A percentile compares a stretch with the other conserved stretches of the same genome.
These are phyloP conservation scores for Lomographa bimaculata DNA, from an alignment of 2,888 invertebrate species.

Conservation along the genomic window DNA sequence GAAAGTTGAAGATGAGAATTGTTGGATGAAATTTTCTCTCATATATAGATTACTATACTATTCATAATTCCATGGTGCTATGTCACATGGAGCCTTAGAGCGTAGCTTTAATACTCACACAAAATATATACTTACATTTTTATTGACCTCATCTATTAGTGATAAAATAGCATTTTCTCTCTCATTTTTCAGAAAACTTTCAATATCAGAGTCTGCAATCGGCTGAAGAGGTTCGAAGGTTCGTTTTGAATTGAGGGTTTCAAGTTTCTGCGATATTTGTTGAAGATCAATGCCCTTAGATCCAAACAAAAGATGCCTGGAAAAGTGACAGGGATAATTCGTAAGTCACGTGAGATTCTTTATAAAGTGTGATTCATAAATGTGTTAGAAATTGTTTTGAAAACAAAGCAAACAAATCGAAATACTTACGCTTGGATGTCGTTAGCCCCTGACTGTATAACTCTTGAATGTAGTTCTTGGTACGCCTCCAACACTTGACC, in stretches of 20 bases:
- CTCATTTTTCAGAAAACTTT: slow-evolving; percentile 95
- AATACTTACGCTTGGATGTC: slow-evolving; percentile 95
- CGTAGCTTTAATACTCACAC: too few species aligned
- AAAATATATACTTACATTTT: slow-evolving; percentile 87
- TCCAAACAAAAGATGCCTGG: slow-evolving; percentile 93
- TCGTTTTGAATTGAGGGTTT: slow-evolving; percentile 92
- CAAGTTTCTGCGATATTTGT: slow-evolving; percentile 95
- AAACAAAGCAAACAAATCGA: too few species aligned
- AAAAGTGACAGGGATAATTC: slow-evolving; percentile 30
- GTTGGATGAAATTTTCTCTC: too few species aligned
- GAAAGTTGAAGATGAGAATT: too few species aligned
- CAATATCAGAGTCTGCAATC: slow-evolving; percentile 95
- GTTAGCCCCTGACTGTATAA: slow-evolving; percentile 92
- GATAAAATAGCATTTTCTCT: slow-evolving; percentile 96
- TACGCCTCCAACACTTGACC: slow-evolving; percentile 96
- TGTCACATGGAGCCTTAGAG: too few species aligned
- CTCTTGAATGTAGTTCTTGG: slow-evolving; percentile 93
- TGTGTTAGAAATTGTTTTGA: too few species aligned
- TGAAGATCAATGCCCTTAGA: slow-evolving; percentile 96
- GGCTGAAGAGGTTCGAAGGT: slow-evolving; percentile 96
- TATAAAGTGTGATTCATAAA: too few species aligned
- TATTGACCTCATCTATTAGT: slow-evolving; percentile 94
- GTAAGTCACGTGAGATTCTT: too few species aligned
- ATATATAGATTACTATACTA: too few species aligned
- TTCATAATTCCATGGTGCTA: too few species aligned